These are phyloP conservation scores for Ctenoplectra terminalis DNA, from an alignment of 1,140 invertebrate genomes.

Conservation along the genomic window DNA sequence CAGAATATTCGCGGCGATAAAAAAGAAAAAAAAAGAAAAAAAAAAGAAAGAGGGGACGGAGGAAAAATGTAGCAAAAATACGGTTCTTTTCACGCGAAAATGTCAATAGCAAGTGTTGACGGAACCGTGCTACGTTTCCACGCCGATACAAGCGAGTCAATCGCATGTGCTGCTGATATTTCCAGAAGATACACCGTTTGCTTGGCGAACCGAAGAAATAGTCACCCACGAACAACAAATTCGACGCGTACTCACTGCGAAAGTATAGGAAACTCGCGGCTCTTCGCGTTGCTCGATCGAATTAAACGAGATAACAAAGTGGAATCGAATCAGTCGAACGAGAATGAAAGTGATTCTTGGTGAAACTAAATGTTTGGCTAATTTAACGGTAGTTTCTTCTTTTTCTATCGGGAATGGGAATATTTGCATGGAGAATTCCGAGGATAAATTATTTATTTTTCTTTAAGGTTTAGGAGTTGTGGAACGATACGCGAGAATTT, in stretches of 20 bases:
- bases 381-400: not conserved
- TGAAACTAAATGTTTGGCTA: not conserved
- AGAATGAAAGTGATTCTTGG: not conserved
- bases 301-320: not conserved
- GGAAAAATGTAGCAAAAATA: no score
- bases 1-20: not conserved
- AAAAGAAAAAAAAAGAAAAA: not conserved
- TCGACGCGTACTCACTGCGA: not conserved
- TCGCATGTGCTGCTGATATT: constrained; percentile 18
- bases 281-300: not conserved
- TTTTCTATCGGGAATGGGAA: not conserved
- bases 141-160: constrained; percentile 5
- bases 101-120: constrained; percentile 19
- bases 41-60: no score
- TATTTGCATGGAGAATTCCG: not conserved
- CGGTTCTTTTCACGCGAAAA: not conserved
- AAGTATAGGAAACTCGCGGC: not conserved
- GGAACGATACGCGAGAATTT: not conserved
- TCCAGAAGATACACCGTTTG: not conserved
- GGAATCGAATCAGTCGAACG: not conserved
- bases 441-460: not conserved
- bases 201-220: not conserved
- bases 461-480: not conserved
- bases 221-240: not conserved
- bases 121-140: not conserved